A percentile compares a stretch with the other conserved stretches of the same genome.
Conservation (phyloP, 2,797 vertebrate species). For the Emys orbicularis region DNA sequence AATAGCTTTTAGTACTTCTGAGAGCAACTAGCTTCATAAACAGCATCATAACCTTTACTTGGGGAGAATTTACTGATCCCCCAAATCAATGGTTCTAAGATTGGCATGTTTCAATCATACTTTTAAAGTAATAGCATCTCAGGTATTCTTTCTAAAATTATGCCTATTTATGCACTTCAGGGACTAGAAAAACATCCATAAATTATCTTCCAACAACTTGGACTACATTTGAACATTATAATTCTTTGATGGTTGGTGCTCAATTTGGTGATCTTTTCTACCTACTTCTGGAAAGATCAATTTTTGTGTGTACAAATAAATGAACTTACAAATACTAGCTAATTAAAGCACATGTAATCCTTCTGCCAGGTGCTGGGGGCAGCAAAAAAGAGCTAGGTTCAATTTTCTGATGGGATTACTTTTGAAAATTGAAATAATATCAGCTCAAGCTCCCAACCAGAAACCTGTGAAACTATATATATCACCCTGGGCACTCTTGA, state of each 20-base stretch:
- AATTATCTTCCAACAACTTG: not conserved
- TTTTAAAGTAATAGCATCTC: not conserved
- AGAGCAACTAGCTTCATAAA: not conserved
- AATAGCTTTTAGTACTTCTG: not conserved
- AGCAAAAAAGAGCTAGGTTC: too few relatives aligned
- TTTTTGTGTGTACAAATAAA: not conserved
- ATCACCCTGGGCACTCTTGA: too few relatives aligned
- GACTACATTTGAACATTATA: not conserved
- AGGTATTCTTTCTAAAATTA: not conserved
- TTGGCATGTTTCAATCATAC: not conserved
- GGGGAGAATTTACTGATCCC: rapidly evolving
- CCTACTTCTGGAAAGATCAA: not conserved
- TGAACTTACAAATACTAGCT: not conserved
- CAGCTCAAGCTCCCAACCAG: too few relatives aligned
- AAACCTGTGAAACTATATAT: too few relatives aligned
- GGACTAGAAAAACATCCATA: not conserved
- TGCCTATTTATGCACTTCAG: not conserved
- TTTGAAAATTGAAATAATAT: too few relatives aligned
- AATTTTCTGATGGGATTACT: too few relatives aligned
- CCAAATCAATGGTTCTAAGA: not conserved
- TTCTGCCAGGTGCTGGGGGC: too few relatives aligned
- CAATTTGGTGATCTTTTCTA: slow-evolving; percentile 6
- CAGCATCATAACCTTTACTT: not conserved
- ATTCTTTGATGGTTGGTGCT: not conserved
- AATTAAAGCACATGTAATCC: not conserved